Evolutionary conservation across 1,140 invertebrate species (phyloP), one percentile per base, ranked within the genome.

Genomic region (Dryas iulia): DNA sequence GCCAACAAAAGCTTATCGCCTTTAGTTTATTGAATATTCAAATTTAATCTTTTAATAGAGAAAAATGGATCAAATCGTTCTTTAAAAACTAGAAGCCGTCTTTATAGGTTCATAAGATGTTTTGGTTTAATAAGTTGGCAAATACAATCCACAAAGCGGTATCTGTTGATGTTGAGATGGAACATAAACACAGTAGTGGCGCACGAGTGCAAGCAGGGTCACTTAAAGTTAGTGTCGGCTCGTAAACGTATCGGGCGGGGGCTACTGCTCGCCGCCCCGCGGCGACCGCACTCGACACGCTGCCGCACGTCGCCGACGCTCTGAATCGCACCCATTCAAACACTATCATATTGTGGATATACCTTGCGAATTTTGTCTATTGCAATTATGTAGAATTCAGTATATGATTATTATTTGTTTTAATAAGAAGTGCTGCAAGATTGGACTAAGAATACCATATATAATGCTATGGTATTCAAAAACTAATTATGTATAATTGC

Each of bases 251-350:
- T 87, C 83, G 77, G 84, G 87, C 83, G 84, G 86, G 81, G 82
- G 84, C 86, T 82, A 81, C 81, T 77, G 81, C 81, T 78, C 71
- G 73, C 73, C 83, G 81, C 86, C 86, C 88, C 86, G 84, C 84
- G 85, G 88, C 86, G 86, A 86, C 86, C 85, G 86, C 86, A 88
- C 88, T 89, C 88, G 84, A 87, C 86, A 88, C 87, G 86, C 83
- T 78, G 86, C 85, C 87, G 87, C 88, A 87, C 88, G 87, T 87
- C 85, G 88, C 82, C 84, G 84, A 79, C 82, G 80, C 86, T 83
- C 78, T 82, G 83, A 88, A 89, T 87, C 86, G 88, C 86, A 88
- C 86, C 85, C 85, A 87, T 88, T 89, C 86, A 89, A 79, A 83
- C 86, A 72, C 71, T 83, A 73, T 78, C 79, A 76, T 75, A 68